Evolutionary conservation across 1,140 invertebrate genomes (phyloP).

Genomic region (Drosophila auraria): DNA sequence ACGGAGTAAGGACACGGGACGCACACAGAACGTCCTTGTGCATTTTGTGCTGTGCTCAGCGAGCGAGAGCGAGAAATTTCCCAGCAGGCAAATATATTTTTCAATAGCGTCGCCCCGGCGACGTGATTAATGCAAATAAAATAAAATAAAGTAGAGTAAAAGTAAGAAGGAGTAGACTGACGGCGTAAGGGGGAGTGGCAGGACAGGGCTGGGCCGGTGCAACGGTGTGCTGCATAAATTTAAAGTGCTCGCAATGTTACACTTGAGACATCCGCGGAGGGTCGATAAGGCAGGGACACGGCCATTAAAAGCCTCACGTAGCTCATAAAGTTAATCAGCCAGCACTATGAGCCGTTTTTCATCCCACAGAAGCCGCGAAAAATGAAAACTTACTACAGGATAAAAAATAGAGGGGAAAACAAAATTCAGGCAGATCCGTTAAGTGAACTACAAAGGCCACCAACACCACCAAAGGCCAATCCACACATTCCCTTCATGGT

Average conservation of each 20-base stretch:
- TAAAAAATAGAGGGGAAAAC: neutral
- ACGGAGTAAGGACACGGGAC: neutral
- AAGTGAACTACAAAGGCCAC: slow-evolving; percentile 67
- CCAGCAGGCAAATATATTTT: slow-evolving; percentile 84
- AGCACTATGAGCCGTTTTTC: slow-evolving; percentile 51
- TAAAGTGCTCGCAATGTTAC: slow-evolving; percentile 78
- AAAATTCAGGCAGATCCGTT: neutral
- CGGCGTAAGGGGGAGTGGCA: neutral
- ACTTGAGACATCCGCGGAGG: slow-evolving; percentile 66
- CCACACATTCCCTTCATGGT: slow-evolving; percentile 66
- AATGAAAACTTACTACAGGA: neutral
- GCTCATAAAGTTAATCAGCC: slow-evolving; percentile 80
- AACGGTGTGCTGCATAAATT: slow-evolving; percentile 71
- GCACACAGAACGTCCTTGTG: slow-evolving; percentile 38
- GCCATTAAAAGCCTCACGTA: slow-evolving; percentile 78
- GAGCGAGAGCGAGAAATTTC: slow-evolving; percentile 70
- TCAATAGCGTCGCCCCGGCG: slow-evolving; percentile 79
- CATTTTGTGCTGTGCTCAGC: slow-evolving; percentile 57
- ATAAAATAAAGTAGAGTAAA: slow-evolving; percentile 55
- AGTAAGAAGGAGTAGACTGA: slow-evolving; percentile 40
- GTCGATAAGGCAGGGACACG: slow-evolving; percentile 55
- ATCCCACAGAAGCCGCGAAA: slow-evolving; percentile 25
- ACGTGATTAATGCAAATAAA: slow-evolving; percentile 84
- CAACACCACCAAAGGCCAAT: neutral
- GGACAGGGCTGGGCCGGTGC: slow-evolving; percentile 12